A percentile compares a stretch with the other conserved stretches of the same genome.
Conservation (phyloP, 2,113 vertebrate genomes). For the Charina bottae region DNA sequence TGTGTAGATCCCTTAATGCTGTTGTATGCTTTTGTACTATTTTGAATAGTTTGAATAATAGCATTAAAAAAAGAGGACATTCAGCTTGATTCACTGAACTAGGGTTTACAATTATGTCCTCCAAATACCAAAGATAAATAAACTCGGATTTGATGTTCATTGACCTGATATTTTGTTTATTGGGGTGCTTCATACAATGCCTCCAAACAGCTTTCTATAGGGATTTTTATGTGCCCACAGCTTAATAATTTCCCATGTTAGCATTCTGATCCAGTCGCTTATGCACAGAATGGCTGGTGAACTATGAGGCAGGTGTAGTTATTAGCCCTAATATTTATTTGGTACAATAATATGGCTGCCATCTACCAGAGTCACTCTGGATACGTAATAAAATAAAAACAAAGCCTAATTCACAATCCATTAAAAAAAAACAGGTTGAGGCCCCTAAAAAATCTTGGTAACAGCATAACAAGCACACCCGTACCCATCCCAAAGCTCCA, state of each 20-base stretch:
- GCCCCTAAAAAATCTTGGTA: no score
- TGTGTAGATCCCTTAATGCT: neutral
- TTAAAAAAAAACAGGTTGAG: no score
- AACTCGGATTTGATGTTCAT: neutral
- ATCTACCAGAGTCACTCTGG: no score
- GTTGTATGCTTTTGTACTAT: neutral
- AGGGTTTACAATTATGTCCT: neutral
- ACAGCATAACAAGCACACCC: no score
- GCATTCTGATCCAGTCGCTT: neutral
- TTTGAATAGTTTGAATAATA: neutral
- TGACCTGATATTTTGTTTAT: neutral
- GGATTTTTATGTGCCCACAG: neutral
- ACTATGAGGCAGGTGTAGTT: neutral
- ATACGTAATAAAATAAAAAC: no score
- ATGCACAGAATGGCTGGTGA: neutral
- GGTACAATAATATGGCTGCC: neutral
- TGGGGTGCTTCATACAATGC: neutral
- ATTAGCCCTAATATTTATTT: neutral
- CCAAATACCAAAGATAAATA: neutral
- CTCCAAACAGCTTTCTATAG: neutral
- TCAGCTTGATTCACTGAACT: neutral
- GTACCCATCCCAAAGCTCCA: no score
- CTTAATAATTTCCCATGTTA: neutral
- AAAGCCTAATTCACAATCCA: no score
- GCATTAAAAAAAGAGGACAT: neutral